Conservation (phyloP, 2,797 vertebrate genomes). For the Enteromius mattozi region DNA sequence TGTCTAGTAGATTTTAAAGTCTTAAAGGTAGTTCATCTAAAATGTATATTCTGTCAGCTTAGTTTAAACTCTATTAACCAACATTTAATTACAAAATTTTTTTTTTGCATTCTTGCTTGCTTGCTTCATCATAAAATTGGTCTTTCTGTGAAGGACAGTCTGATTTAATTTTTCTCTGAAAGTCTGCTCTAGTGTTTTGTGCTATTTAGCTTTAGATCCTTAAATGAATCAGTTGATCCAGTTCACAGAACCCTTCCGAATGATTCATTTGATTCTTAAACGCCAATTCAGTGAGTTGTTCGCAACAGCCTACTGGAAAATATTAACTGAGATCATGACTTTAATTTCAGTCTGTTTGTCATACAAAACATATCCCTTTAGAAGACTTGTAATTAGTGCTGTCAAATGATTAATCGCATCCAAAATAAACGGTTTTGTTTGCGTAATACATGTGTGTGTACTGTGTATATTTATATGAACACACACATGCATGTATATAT, state of each 20-base stretch:
- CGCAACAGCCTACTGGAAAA: neutral
- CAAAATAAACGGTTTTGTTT: no score
- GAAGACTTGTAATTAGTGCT: no score
- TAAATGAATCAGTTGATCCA: conserved; percentile 3
- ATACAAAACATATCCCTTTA: neutral
- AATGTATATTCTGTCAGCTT: neutral
- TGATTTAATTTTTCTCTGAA: neutral
- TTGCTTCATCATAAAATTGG: no score
- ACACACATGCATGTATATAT: no score
- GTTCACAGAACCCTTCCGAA: neutral
- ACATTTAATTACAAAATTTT: neutral
- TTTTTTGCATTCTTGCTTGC: no score
- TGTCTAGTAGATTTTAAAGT: neutral
- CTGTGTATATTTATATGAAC: no score
- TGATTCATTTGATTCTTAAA: neutral
- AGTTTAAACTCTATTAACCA: neutral
- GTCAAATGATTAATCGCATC: no score
- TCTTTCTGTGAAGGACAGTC: neutral
- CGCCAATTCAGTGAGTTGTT: neutral
- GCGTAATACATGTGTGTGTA: no score
- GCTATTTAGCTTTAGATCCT: neutral
- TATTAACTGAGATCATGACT: neutral
- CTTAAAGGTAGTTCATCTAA: neutral
- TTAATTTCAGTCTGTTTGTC: neutral
- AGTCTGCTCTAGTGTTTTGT: neutral